Base-by-base conservation (phyloP, 92 coral and sea anemone genomes). In the Palythoa grandis region DNA sequence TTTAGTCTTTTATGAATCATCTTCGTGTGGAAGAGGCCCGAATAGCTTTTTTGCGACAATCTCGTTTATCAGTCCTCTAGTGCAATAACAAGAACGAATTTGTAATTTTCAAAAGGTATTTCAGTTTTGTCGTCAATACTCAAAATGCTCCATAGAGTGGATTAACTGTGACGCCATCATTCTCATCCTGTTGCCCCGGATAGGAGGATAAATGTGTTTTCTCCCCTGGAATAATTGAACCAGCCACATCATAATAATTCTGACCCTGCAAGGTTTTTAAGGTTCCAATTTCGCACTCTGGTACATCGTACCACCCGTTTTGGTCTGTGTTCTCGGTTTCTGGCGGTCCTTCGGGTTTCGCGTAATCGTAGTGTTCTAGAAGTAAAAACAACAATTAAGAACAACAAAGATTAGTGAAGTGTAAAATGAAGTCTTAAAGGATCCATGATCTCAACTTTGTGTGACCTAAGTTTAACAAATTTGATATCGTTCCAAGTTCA, bases 191-290 rank as follows among this genome's bases (percentile, higher is more conserved):
- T 25, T 37, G 10, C 8, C 35, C 69, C 38, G 57, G 15, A 12
- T 57, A 12, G 11, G 43, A 11, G 8, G n/a, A 37, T 11, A 10
- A 13, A 7, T 13, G 13, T 11, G 23, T 12, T 0, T 35, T 67
- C 24, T 14, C 82, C 11, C 16, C 52, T 15, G 52, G 52, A 3
- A 77, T 77, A 22, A 77, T 52, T 6, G 15, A 7, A 56, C 82
- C 82, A 12, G 82, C 82, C 70, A 9, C 48, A 4, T 77, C 82
- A 67, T 77, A 77, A 37, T 13, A 60, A n/a, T 77, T 77, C 77
- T 43, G 77, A 20, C 52, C 70, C 11, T 70, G 69, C 6, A 54
- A n/a, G 5, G 82, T 15, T 77, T 47, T 77, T 23, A 77, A 0
- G 1, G 69, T 54, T 38, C 82, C 69, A 35, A 77, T 11, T 22